These are phyloP conservation scores for Metallyticus violacea DNA, from an alignment of 2,888 invertebrate species.

Conservation along the genomic window DNA sequence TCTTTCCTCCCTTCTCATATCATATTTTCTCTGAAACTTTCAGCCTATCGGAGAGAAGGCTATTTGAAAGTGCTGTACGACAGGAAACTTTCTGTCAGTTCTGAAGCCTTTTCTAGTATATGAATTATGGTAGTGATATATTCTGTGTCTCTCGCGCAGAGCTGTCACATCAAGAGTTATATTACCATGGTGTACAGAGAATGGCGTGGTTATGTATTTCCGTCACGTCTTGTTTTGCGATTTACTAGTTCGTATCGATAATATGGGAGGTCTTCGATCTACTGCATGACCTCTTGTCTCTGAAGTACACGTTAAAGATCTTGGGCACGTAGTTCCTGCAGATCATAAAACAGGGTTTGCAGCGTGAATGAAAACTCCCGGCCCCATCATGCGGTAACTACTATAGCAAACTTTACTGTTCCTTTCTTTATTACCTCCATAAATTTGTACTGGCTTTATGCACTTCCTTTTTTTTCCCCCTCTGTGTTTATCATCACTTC, in stretches of 20 bases:
- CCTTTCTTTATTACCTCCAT: background rate
- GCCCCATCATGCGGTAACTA: background rate
- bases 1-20: no score
- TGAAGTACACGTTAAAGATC: background rate
- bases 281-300: background rate
- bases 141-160: no score
- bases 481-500: background rate
- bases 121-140: no score
- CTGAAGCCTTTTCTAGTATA: no score
- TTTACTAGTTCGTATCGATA: background rate
- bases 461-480: background rate
- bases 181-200: no score
- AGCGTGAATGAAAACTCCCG: background rate
- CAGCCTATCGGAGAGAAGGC: no score
- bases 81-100: no score
- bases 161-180: no score
- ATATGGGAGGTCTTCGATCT: background rate
- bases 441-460: background rate
- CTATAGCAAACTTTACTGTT: background rate
- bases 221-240: no score
- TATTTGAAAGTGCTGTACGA: no score
- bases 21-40: no score
- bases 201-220: no score
- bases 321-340: background rate
- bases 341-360: background rate